These are phyloP conservation scores for Apamea monoglypha DNA, from an alignment of 2,888 invertebrate species.

Conservation along the genomic window DNA sequence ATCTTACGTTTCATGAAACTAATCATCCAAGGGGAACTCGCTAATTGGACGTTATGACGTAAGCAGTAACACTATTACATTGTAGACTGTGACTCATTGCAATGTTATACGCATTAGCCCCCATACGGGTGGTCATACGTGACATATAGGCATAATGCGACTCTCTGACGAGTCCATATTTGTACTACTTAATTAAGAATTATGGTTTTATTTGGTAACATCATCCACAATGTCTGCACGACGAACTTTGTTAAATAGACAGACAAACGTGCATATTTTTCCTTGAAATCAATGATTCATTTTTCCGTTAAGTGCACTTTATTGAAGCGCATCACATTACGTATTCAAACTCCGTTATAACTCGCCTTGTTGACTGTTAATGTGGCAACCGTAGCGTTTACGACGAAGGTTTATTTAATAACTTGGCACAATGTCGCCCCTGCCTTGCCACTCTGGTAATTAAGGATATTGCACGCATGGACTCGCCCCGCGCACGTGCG, in stretches of 20 bases:
- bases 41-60: constrained; percentile 68
- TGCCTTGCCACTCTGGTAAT: constrained; percentile 58
- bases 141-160: constrained; percentile 66
- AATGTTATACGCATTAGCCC: constrained; percentile 66
- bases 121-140: constrained; percentile 69
- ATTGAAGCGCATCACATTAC: constrained; percentile 67
- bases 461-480: constrained; percentile 67
- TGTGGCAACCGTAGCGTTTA: constrained; percentile 61
- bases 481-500: constrained; percentile 55
- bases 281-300: constrained; percentile 38
- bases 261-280: constrained; percentile 12
- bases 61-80: constrained; percentile 59
- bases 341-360: constrained; percentile 70
- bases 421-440: constrained; percentile 54
- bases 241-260: constrained; percentile 19
- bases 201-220: constrained; percentile 40
- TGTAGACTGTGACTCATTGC: constrained; percentile 68
- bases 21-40: constrained; percentile 64
- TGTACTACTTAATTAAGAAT: constrained; percentile 50
- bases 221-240: constrained; percentile 23
- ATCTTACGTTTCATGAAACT: constrained; percentile 51
- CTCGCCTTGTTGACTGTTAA: constrained; percentile 69
- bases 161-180: constrained; percentile 35
- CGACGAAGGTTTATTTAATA: constrained; percentile 65
- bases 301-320: constrained; percentile 44